These are phyloP conservation scores for Micronycteris hirsuta DNA, from an alignment of 2,113 vertebrate genomes.

Conservation along the genomic window DNA sequence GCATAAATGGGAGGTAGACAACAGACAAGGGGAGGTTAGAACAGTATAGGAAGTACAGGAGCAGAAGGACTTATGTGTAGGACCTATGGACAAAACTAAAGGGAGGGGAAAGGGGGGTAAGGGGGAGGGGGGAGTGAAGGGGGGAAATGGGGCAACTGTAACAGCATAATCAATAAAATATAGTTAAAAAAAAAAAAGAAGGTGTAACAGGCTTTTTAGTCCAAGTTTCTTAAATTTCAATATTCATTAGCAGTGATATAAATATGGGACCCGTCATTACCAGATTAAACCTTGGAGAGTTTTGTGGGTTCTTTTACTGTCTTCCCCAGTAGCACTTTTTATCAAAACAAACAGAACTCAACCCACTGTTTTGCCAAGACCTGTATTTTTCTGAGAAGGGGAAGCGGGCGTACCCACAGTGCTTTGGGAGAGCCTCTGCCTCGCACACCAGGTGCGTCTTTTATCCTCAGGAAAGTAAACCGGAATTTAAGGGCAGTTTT, in stretches of 20 bases:
- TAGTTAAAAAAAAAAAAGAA: too few relatives aligned
- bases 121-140: too few relatives aligned
- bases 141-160: too few relatives aligned
- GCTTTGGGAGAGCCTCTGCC: neutral
- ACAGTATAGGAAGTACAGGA: too few relatives aligned
- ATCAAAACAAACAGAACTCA: too few relatives aligned
- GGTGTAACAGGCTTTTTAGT: neutral
- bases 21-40: too few relatives aligned
- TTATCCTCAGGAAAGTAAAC: conserved; percentile 50
- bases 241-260: neutral
- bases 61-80: too few relatives aligned
- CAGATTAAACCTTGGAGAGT: neutral
- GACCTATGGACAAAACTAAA: too few relatives aligned
- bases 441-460: conserved; percentile 1
- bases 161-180: too few relatives aligned
- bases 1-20: too few relatives aligned
- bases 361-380: conserved; percentile 22
- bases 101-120: too few relatives aligned
- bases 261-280: neutral
- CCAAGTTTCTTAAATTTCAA: neutral
- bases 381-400: conserved; percentile 43
- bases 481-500: conserved; percentile 66
- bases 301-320: neutral
- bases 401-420: neutral
- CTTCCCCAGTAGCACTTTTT: neutral